Percentiles rank a stretch among this genome's conserved stretches.
These are phyloP conservation scores for Camptogramma bilineatum DNA, from an alignment of 2,888 invertebrate genomes.

Conservation along the genomic window DNA sequence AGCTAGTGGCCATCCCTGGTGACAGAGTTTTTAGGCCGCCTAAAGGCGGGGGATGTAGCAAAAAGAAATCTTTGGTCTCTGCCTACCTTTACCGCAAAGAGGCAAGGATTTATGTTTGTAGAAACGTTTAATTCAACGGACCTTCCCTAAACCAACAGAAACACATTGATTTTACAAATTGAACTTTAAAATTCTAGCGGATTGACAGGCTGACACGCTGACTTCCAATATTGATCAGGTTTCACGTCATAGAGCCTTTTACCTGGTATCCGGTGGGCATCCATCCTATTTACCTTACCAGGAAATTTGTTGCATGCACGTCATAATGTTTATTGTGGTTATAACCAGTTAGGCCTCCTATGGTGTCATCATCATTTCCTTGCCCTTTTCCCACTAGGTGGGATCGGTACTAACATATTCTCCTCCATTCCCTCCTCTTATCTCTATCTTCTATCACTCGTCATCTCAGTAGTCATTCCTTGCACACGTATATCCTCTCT, in stretches of 20 bases:
- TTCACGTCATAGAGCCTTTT: slow-evolving; percentile 40
- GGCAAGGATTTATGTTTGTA: no score
- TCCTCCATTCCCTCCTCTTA: no score
- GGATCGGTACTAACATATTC: no score
- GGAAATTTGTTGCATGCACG: slow-evolving; percentile 19
- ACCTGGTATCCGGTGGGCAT: slow-evolving; percentile 38
- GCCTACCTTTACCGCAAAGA: no score
- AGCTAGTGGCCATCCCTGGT: no score
- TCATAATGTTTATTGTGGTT: slow-evolving; percentile 3
- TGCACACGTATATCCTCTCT: no score
- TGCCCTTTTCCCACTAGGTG: no score
- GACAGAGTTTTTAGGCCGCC: no score
- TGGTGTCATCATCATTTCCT: no score
- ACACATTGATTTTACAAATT: slow-evolving; percentile 59
- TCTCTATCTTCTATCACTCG: no score
- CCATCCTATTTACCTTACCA: slow-evolving; percentile 27
- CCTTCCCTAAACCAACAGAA: slow-evolving; percentile 26
- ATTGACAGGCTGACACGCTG: slow-evolving; percentile 55
- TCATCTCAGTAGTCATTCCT: no score
- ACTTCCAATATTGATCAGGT: slow-evolving; percentile 49
- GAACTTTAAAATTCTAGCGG: slow-evolving; percentile 60
- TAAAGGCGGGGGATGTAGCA: no score
- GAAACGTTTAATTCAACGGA: slow-evolving; percentile 12
- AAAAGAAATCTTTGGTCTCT: not conserved
- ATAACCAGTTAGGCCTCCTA: not conserved